Evolutionary conservation across 2,113 vertebrate species (phyloP), one percentile per base, ranked within the genome.

Genomic region (Electrona antarctica): DNA sequence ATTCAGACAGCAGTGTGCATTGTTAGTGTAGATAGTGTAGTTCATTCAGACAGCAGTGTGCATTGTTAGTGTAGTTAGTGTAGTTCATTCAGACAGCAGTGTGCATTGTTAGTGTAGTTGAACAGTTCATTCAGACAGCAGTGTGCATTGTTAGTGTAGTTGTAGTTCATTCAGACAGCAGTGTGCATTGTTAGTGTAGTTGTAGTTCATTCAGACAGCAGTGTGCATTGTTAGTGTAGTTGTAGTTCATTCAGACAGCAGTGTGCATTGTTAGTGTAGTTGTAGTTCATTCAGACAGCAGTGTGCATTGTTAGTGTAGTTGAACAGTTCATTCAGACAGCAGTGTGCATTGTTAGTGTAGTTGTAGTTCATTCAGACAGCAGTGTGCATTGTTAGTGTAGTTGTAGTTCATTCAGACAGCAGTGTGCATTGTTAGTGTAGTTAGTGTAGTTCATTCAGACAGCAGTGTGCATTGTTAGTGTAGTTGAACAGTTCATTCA

Each of bases 1-100:
- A 47, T n/a, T 62, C 45, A 62, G 45, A 3, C 13, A 62, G 46
- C 60, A 62, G 60, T 62, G 46, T 48, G 60, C 47, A 21, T 62
- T 41, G 5, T 41, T 41, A 41, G 33, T 41, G 33, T 41, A 1
- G 1, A n/a, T n/a, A n/a, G n/a, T n/a, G n/a, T n/a, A n/a, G n/a
- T n/a, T n/a, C 45, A 47, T n/a, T 62, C 45, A 62, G 45, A 3
- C 13, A 62, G 46, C 60, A 62, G 60, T 62, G 46, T 48, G 60
- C 47, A 21, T 62, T 41, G 5, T 41, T 41, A 41, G 33, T 41
- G 33, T 41, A 1, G 1, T 41, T 41, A n/a, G n/a, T n/a, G n/a
- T n/a, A n/a, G n/a, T n/a, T n/a, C 45, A 47, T n/a, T 62, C 45
- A 62, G 45, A 3, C 13, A 62, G 46, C 60, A 62, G 60, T 62